Evolutionary conservation across 2,888 invertebrate genomes (phyloP).

Genomic region (Ametastegia equiseti): DNA sequence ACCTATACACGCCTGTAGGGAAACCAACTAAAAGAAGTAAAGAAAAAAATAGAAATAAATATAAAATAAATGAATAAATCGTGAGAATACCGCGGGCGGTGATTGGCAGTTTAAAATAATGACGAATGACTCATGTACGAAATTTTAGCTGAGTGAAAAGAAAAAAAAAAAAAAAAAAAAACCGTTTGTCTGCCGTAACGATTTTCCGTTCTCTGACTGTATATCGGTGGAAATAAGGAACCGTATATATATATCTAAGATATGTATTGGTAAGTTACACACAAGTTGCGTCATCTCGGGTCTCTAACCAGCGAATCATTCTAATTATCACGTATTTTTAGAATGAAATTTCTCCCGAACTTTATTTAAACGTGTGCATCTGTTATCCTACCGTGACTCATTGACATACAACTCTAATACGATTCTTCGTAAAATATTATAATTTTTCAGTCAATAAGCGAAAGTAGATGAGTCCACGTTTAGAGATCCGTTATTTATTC

Average conservation of each 20-base stretch:
- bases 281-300: background rate
- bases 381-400: background rate
- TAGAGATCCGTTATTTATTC: no score
- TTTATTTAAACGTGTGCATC: background rate
- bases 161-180: background rate
- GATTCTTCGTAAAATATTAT: background rate
- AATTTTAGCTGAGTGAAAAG: background rate
- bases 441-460: no score
- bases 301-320: background rate
- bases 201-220: background rate
- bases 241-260: background rate
- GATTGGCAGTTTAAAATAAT: background rate
- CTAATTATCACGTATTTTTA: conserved; percentile 4
- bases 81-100: no score
- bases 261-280: background rate
- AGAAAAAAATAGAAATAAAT: no score
- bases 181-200: no score
- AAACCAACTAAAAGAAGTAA: no score
- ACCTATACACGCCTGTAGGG: no score
- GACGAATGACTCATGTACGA: background rate
- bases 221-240: background rate
- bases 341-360: background rate
- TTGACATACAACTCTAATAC: background rate
- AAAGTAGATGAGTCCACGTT: no score
- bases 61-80: no score